Base-by-base conservation (phyloP, 2,888 invertebrate species). In the Caenorhabditis japonica region DNA sequence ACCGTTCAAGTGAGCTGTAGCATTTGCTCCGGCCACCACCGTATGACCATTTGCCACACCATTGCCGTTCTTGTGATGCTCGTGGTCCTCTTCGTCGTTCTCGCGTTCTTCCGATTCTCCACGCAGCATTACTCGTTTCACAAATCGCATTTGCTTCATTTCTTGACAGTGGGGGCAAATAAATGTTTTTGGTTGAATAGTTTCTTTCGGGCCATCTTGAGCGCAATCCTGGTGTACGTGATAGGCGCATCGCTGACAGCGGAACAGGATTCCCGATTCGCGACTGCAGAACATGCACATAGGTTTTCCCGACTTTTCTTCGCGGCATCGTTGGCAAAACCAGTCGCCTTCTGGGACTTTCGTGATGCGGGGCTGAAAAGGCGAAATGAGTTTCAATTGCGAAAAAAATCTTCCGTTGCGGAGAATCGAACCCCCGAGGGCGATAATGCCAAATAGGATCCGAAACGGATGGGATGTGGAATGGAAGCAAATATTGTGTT, bases 301-400 rank as follows among this genome's bases (percentile, higher is more conserved):
- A 64, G 94, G 91, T 87, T 94, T 93, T 30, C 94, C 94, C 23
- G 94, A 93, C 4, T 94, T 94, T 89, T 94, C 61, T 17, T 71
- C 73, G 8, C 77, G 87, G 89, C 96, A 97, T 88, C 94, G 94
- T 90, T 93, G 94, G 89, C 96, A 97, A 89, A 94, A 97, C 97
- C 97, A 97, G 89, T 97, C 96, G 30, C 97, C 97, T 83, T 95
- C 95, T 17, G 97, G 97, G 89, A 97, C 96, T 86, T 92, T 92
- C 69, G 94, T 94, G 93, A 97, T 93, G 88, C 93, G 92, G 76
- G 97, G 97, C 88, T 89, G 84, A 44, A 87, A 81, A n/a, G n/a
- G 13, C 5, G 10, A n/a, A n/a, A n/a, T n/a, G n/a, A n/a, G n/a
- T n/a, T n/a, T n/a, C n/a, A n/a, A n/a, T n/a, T n/a, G 7, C 44